Base-by-base conservation (phyloP, 1,140 invertebrate species). In the Arion vulgaris region DNA sequence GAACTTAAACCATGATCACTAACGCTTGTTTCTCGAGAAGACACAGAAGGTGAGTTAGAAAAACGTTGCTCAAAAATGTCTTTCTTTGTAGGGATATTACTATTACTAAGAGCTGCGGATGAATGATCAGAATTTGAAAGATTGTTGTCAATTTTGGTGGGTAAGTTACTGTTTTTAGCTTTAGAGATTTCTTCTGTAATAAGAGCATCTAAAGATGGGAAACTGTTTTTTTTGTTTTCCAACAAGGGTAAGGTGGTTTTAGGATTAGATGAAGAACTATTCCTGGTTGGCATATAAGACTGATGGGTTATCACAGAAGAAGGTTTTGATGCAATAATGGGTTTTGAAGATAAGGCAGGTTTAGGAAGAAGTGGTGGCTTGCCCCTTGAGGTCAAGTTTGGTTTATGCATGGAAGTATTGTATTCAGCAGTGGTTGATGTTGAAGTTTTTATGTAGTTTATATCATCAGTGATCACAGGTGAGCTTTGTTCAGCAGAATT, bases 331-430 rank as follows among this genome's bases (percentile, higher is more conserved):
- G 73, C 45, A 15, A 87, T 62, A n/a, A 45, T 73, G 39, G 86
- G 84, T 57, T 90, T 87, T 26, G 87, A 76, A 57, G 73, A 32
- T 39, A 81, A 71, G 19, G 53, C 76, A 62, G 87, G 85, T 49
- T 90, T 87, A 23, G 87, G 80, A 66, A 71, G 49, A 13, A 85
- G 34, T 5, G 75, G 45, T 72, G 85, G 86, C 69, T 85, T 88
- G 36, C 88, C 85, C 84, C 87, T 89, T 90, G 57, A 86, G 86
- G 36, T 84, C 85, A 38, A 88, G 69, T 49, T 85, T 78, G 66
- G 89, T 85, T 84, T 88, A 87, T 23, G 77, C 57, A 68, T 69
- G 17, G 74, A 45, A 19, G 28, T 38, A 26, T 13, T 1, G 7
- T 34, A 36, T 23, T 23, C 1, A 28, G 38, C 9, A 5, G 23